phyloP scores from a whole-genome alignment of 2,113 vertebrate genomes.

The Dipodomys stephensi region DNA sequence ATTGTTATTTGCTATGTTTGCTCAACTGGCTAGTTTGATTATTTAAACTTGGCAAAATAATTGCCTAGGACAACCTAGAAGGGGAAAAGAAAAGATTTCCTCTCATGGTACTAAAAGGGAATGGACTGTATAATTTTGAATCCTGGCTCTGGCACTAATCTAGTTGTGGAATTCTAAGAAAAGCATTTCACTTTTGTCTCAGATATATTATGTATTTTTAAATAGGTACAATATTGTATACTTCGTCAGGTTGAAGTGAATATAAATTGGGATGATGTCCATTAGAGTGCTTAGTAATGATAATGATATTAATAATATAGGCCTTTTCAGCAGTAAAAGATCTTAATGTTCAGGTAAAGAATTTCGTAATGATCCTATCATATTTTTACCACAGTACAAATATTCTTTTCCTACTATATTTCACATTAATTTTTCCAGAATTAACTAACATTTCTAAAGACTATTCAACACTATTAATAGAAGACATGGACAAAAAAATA shows the following conservation, averaged over 20 bases:
- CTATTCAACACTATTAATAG: background rate
- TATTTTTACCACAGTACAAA: conserved; percentile 9
- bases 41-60: conserved; percentile 11
- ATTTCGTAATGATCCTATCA: conserved; percentile 9
- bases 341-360: background rate
- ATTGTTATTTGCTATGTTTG: background rate
- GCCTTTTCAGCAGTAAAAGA: background rate
- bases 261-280: background rate
- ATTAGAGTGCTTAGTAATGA: background rate
- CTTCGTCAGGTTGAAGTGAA: background rate
- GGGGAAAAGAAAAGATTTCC: background rate
- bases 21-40: conserved; percentile 25
- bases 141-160: conserved; percentile 11
- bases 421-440: conserved; percentile 26
- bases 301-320: background rate
- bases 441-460: conserved; percentile 17
- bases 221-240: conserved; percentile 16
- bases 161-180: conserved; percentile 37
- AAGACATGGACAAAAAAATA: conserved; percentile 46
- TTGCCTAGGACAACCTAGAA: background rate
- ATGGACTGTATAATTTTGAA: background rate
- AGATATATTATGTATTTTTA: background rate
- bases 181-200: conserved; percentile 36
- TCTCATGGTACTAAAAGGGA: conserved; percentile 12
- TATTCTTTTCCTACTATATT: background rate